Evolutionary conservation across 2,888 invertebrate species (phyloP), one percentile per base, ranked within the genome.

Genomic region (Abrostola tripartita): DNA sequence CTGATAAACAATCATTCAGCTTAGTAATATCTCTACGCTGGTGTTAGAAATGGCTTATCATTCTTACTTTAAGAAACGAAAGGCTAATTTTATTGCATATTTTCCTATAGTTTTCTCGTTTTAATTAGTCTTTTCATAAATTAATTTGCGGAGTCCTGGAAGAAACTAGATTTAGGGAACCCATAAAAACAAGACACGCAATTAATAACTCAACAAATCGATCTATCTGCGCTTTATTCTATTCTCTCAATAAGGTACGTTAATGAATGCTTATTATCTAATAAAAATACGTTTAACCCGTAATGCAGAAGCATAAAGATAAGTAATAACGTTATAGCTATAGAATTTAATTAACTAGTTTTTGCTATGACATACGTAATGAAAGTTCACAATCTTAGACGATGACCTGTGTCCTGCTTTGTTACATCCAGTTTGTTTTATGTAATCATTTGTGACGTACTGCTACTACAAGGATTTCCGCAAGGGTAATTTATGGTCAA

Each of bases 311-410:
- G 35, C 37, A 35, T 37, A 5, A 50, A 51, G 58, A 59, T 63
- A 59, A 59, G 14, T 37, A 52, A 5, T 65, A 49, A 76, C 49
- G 61, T 65, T 54, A 60, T 52, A 59, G 52, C 41, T 11, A 44
- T 38, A 50, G 41, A 47, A 60, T 52, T 52, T 62, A 64, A 57
- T 66, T 64, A 57, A 44, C n/a, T 50, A 51, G 53, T 52, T 65
- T 52, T 65, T 65, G 63, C 38, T 54, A 59, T 58, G 9, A 58
- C 61, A 64, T 64, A 66, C 76, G 71, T 74, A 77, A 74, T 78
- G 74, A 74, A 74, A 74, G 75, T 78, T 53, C 63, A 58, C 65
- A 65, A 69, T 78, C 67, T 64, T 49, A 67, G 62, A 41, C n/a
- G 65, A 40, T 78, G 78, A 74, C 74, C 74, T 50, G 50, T 51